These are phyloP conservation scores for Gonioctena quinquepunctata DNA, from an alignment of 1,140 invertebrate genomes.

Conservation along the genomic window DNA sequence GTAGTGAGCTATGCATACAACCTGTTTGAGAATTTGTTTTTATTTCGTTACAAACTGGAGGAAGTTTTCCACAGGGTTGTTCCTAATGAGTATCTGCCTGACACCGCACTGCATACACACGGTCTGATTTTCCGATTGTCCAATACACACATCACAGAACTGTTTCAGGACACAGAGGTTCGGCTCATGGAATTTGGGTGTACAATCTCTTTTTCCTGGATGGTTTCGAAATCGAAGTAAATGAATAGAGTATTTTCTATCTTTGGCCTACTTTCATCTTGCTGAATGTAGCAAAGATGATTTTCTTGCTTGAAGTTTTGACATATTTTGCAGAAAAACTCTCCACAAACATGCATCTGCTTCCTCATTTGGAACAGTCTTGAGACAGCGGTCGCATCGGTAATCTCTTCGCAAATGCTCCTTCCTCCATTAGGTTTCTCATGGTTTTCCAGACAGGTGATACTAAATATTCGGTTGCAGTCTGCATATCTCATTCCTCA, in stretches of 20 bases:
- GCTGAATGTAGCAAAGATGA: slow-evolving; percentile 3
- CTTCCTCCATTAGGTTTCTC: too few species aligned
- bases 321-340: slow-evolving; percentile 3
- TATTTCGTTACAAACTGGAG: neutral
- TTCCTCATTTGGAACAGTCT: neutral
- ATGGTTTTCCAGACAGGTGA: neutral
- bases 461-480: neutral
- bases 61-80: neutral
- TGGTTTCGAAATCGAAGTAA: neutral
- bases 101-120: neutral
- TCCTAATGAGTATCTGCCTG: neutral
- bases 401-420: neutral
- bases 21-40: neutral
- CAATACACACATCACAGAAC: neutral
- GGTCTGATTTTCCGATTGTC: neutral
- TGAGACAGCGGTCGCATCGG: neutral
- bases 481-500: neutral
- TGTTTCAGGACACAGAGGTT: neutral
- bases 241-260: neutral
- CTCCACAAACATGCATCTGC: neutral
- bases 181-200: neutral
- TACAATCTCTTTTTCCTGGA: neutral
- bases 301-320: neutral
- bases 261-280: neutral
- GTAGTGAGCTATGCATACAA: neutral